Conservation (phyloP, 2,113 vertebrate genomes). For the Ameiurus melas region DNA sequence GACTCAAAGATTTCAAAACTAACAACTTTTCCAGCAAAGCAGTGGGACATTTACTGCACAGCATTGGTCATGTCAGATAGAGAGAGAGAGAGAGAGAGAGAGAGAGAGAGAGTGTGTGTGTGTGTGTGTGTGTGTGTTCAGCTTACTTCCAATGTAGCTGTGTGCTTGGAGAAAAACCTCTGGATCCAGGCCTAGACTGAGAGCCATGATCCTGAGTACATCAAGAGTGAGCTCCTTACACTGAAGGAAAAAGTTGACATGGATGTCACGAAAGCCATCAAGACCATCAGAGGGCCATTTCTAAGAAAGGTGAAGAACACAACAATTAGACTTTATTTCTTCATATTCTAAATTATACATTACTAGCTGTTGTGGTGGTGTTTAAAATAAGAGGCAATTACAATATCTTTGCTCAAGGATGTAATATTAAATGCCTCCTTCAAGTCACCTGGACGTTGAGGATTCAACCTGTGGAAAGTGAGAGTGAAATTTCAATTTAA, state of each 20-base stretch:
- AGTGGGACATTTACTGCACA: neutral
- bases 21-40: too few relatives aligned
- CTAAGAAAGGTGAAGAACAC: slow-evolving; percentile 31
- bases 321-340: neutral
- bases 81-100: too few relatives aligned
- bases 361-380: neutral
- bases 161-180: slow-evolving; percentile 68
- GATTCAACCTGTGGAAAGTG: slow-evolving; percentile 66
- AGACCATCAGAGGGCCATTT: slow-evolving; percentile 64
- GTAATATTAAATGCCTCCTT: slow-evolving; percentile 71
- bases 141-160: slow-evolving; percentile 66
- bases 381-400: slow-evolving; percentile 51
- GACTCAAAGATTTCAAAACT: neutral
- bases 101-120: too few relatives aligned
- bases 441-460: slow-evolving; percentile 65
- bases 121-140: neutral
- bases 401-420: slow-evolving; percentile 58
- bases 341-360: neutral
- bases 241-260: slow-evolving; percentile 62
- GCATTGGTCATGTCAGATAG: neutral
- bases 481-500: neutral
- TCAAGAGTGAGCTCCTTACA: slow-evolving; percentile 68
- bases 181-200: slow-evolving; percentile 62
- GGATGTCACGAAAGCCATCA: slow-evolving; percentile 55
- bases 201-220: slow-evolving; percentile 67